Evolutionary conservation across 2,797 vertebrate genomes (phyloP), one percentile per base, ranked within the genome.

Genomic region (Pelochelys cantorii): DNA sequence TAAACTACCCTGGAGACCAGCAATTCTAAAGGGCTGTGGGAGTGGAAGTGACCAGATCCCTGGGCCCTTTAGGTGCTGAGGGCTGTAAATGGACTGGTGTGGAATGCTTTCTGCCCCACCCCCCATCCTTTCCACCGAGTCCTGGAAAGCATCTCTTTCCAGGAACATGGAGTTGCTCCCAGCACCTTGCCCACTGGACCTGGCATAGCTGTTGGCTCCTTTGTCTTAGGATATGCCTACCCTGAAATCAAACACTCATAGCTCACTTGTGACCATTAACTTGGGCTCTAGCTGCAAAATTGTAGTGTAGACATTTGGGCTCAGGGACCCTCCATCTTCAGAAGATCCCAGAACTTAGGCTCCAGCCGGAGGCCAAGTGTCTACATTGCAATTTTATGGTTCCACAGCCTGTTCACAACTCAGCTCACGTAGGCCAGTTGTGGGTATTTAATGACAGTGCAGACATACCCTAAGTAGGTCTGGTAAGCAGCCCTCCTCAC

Each of bases 321-420:
- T 71, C n/a, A 11, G n/a, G 65, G 17, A 20, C 17, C n/a, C 62
- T 71, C 18, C 18, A 5, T 1, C 5, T 9, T 37, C 65, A 71
- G 34, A n/a, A 37, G 65, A 37, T 22, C n/a, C 65, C 65, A 34
- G 65, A 20, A 18, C 20, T n/a, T 37, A 34, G n/a, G n/a, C n/a
- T 71, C 31, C 17, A 68, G 31, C 17, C 8, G 8, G 9, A 65
- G 17, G 7, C 31, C 62, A 65, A 65, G 17, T 15, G 31, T 20
- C 65, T 68, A 20, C 65, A 22, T 18, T 22, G n/a, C n/a, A 71
- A 71, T 71, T 71, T 71, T 34, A 37, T 9, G 3, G 3, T 34
- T 17, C 7, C 7, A 1, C n/a, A 71, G 17, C 65, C n/a, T 5
- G 4, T 20, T 20, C n/a, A 17, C 18, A 2, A 37, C 2, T 71